Conservation (phyloP, 37 sponge, comb jelly and placozoan species). For the Hormiphora californensis region DNA sequence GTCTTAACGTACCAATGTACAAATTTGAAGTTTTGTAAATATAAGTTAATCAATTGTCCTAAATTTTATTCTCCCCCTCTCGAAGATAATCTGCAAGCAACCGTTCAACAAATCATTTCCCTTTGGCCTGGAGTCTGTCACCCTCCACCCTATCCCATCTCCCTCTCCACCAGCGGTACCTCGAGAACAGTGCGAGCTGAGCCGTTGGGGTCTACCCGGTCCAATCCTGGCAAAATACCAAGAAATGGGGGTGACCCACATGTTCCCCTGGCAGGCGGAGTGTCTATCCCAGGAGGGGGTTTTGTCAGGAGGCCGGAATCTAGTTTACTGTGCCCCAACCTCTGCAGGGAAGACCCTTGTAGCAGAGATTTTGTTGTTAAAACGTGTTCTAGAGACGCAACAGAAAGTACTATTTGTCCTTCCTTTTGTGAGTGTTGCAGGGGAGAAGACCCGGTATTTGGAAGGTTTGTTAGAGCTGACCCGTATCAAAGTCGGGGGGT, state of each 20-base stretch:
- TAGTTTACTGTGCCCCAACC: constrained; percentile 95
- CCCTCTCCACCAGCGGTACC: neutral
- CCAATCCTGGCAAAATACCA: constrained; percentile 69
- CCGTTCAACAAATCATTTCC: too few relatives aligned
- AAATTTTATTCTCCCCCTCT: too few relatives aligned
- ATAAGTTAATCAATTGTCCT: too few relatives aligned
- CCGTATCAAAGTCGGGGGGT: constrained; percentile 84
- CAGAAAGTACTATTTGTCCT: constrained; percentile 88
- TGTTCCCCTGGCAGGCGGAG: constrained; percentile 98
- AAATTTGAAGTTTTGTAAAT: too few relatives aligned
- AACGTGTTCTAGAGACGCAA: constrained; percentile 77
- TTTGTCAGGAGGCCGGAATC: constrained; percentile 65
- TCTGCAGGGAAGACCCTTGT: constrained; percentile 97
- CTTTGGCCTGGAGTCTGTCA: too few relatives aligned
- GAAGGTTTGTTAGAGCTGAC: constrained; percentile 70
- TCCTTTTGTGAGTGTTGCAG: constrained; percentile 94
- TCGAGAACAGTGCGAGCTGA: constrained; percentile 28
- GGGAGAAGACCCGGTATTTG: constrained; percentile 82
- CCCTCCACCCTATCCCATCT: too few relatives aligned
- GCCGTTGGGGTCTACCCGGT: constrained; percentile 77
- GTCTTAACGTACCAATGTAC: too few relatives aligned
- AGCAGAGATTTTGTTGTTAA: constrained; percentile 87
- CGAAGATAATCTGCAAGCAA: too few relatives aligned
- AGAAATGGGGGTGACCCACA: constrained; percentile 64
- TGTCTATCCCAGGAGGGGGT: constrained; percentile 75